A percentile compares a stretch with the other conserved stretches of the same genome.
phyloP scores from a whole-genome alignment of 2,888 invertebrate genomes.

The Spisula solida region DNA sequence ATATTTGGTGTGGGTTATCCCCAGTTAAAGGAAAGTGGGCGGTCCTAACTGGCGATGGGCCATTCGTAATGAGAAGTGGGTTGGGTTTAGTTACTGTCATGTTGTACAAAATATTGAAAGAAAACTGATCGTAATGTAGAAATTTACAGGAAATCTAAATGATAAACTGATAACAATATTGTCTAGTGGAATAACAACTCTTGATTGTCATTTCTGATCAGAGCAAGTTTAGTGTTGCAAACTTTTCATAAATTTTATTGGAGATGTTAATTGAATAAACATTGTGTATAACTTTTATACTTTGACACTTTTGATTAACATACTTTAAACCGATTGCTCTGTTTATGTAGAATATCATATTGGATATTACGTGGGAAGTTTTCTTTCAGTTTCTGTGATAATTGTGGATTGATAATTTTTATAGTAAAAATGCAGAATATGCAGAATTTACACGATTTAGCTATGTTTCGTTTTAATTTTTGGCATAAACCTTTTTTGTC shows the following conservation, averaged over 20 bases:
- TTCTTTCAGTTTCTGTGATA: constrained; percentile 2
- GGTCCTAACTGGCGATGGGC: constrained; percentile 48
- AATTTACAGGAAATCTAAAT: constrained; percentile 39
- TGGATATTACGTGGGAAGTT: background rate
- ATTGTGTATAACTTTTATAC: background rate
- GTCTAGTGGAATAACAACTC: background rate
- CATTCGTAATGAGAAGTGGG: constrained; percentile 50
- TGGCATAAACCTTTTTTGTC: constrained; percentile 84
- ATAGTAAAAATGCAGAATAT: constrained; percentile 56
- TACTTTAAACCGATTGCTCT: background rate
- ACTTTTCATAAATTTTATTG: background rate
- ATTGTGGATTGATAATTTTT: background rate
- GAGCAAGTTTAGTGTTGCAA: background rate
- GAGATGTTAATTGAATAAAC: background rate
- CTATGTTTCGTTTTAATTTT: constrained; percentile 86
- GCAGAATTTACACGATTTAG: constrained; percentile 76
- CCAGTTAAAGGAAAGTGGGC: constrained; percentile 45
- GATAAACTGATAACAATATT: constrained; percentile 20
- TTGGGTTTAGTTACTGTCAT: constrained; percentile 38
- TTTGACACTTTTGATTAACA: background rate
- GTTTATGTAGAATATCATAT: background rate
- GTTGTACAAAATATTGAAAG: constrained; percentile 25
- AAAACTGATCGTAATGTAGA: constrained; percentile 37
- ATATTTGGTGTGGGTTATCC: constrained; percentile 50
- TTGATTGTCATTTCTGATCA: background rate